Percentiles rank a stretch among this genome's conserved stretches.
These are phyloP conservation scores for Motacilla tschutschensis DNA, from an alignment of 2,113 vertebrate species.

Conservation along the genomic window DNA sequence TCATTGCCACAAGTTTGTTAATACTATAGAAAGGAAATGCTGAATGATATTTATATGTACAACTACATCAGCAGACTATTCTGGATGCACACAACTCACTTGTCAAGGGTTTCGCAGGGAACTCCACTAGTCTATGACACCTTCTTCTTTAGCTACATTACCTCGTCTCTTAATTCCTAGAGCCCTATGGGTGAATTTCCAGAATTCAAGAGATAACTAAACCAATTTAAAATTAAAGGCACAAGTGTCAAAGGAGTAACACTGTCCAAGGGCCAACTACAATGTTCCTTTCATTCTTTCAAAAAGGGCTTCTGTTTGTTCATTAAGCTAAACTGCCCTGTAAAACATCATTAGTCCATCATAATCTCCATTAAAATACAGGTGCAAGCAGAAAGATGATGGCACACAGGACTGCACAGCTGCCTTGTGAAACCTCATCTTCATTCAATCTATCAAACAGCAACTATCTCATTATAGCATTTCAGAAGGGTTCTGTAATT, in stretches of 20 bases:
- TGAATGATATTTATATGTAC: not conserved
- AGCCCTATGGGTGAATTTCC: not conserved
- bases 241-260: not conserved
- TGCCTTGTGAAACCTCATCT: not conserved
- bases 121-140: not conserved
- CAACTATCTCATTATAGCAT: not conserved
- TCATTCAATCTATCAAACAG: not conserved
- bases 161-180: not conserved
- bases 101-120: not conserved
- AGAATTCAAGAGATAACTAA: not conserved
- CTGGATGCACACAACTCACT: not conserved
- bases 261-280: not conserved
- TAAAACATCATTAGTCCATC: not conserved
- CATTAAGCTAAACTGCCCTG: not conserved
- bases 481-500: not conserved
- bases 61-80: not conserved
- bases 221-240: not conserved
- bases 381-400: not conserved
- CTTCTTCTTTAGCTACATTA: not conserved
- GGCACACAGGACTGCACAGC: not conserved
- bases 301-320: not conserved
- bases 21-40: not conserved
- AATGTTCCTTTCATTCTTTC: not conserved
- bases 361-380: not conserved
- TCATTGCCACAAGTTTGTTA: not conserved